Evolutionary conservation across 2,888 invertebrate genomes (phyloP).

Genomic region (Eueremaeus valkanovi): DNA sequence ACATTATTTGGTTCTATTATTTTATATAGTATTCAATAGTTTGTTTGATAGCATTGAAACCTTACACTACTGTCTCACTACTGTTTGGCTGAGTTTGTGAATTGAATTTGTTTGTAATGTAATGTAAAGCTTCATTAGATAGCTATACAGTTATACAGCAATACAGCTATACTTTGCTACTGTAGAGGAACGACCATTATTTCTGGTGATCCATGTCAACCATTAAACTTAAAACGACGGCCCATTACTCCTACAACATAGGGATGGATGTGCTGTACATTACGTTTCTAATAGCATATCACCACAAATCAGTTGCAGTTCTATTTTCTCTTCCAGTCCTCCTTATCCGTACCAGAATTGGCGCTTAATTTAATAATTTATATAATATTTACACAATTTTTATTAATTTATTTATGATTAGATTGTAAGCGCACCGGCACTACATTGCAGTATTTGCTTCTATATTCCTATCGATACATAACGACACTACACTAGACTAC

Average conservation of each 20-base stretch:
- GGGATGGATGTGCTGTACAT: neutral
- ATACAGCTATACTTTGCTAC: neutral
- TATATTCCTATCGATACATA: slow-evolving; percentile 13
- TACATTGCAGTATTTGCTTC: too few species aligned
- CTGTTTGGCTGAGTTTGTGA: neutral
- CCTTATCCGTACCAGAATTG: neutral
- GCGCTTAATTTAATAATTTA: too few species aligned
- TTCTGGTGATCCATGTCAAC: slow-evolving; percentile 25
- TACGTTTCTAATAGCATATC: slow-evolving; percentile 15
- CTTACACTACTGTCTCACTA: neutral
- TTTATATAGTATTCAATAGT: slow-evolving; percentile 5
- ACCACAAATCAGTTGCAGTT: neutral
- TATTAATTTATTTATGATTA: too few species aligned
- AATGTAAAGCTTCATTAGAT: slow-evolving; percentile 24
- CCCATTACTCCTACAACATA: slow-evolving; percentile 16
- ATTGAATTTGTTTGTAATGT: neutral
- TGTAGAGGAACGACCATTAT: slow-evolving; percentile 2
- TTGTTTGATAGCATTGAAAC: slow-evolving; percentile 31
- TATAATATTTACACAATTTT: slow-evolving; percentile 13
- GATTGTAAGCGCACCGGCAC: too few species aligned
- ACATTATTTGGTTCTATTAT: slow-evolving; percentile 16
- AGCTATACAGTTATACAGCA: neutral
- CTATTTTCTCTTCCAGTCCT: too few species aligned
- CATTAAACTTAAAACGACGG: slow-evolving; percentile 25
- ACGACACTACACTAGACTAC: too few species aligned